These are phyloP conservation scores for Drosophila equinoxialis DNA, from an alignment of 1,140 invertebrate genomes.

Conservation along the genomic window DNA sequence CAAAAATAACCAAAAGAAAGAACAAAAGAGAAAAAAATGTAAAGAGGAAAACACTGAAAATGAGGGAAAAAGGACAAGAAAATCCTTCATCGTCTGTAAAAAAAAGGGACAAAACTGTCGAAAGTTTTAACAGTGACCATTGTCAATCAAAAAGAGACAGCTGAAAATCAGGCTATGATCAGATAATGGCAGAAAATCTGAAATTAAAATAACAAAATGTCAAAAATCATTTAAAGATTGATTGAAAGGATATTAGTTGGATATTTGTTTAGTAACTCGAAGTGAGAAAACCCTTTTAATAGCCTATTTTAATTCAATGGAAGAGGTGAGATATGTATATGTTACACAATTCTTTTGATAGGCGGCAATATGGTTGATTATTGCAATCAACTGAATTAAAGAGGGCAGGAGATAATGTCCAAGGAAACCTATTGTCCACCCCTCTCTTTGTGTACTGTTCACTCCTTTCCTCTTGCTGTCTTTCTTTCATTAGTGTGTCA, in stretches of 20 bases:
- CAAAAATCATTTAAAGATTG: slow-evolving; percentile 8
- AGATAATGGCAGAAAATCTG: slow-evolving; percentile 2
- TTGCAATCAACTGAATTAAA: slow-evolving; percentile 34
- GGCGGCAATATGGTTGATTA: slow-evolving; percentile 76
- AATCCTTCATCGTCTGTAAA: background rate
- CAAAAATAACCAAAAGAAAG: slow-evolving; percentile 12
- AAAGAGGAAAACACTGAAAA: background rate
- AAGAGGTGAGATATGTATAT: background rate
- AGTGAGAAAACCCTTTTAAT: too few species aligned
- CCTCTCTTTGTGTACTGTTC: background rate
- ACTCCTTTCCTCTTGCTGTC: background rate
- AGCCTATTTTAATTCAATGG: background rate
- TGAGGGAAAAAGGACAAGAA: background rate
- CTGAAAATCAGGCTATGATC: slow-evolving; percentile 20
- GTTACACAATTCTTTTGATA: slow-evolving; percentile 48
- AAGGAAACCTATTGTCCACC: slow-evolving; percentile 37
- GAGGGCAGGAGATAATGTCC: slow-evolving; percentile 5
- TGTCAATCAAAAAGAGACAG: slow-evolving; percentile 27
- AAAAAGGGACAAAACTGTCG: slow-evolving; percentile 14
- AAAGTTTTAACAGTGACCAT: slow-evolving; percentile 16
- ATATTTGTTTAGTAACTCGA: too few species aligned
- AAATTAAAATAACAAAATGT: slow-evolving; percentile 21
- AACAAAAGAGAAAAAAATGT: background rate
- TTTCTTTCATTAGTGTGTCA: slow-evolving; percentile 68
- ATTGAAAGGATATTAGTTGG: background rate